phyloP scores from a whole-genome alignment of 2,888 invertebrate species.

The Psylliodes chrysocephalus region DNA sequence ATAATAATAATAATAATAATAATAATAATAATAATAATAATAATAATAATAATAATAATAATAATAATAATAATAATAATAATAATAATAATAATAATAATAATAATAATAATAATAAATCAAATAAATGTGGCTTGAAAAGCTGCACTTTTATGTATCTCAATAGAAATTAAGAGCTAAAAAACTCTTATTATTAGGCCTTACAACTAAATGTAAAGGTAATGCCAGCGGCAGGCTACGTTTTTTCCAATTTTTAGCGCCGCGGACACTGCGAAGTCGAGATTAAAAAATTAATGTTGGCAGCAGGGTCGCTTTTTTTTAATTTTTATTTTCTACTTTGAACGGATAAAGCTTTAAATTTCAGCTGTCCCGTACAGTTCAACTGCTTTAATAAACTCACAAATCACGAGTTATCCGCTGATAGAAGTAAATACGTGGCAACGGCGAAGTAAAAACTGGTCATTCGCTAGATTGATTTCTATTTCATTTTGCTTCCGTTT shows the following conservation, averaged over 20 bases:
- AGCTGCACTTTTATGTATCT: no score
- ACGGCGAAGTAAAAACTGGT: slow-evolving; percentile 41
- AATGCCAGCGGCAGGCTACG: not conserved
- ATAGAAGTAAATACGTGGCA: slow-evolving; percentile 43
- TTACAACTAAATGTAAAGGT: no score
- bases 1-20: no score
- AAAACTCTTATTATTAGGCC: no score
- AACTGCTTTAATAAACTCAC: slow-evolving; percentile 45
- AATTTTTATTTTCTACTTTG: slow-evolving; percentile 10
- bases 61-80: no score
- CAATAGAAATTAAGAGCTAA: no score
- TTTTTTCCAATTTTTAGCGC: slow-evolving; percentile 7
- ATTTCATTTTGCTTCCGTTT: slow-evolving; percentile 6
- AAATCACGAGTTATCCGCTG: slow-evolving; percentile 43
- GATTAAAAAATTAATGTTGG: slow-evolving; percentile 12
- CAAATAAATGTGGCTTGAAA: no score
- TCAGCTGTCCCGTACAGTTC: slow-evolving; percentile 42
- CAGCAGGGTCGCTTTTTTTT: slow-evolving; percentile 16
- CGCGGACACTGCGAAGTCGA: not conserved
- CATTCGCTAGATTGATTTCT: slow-evolving; percentile 37
- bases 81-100: no score
- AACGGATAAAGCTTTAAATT: slow-evolving; percentile 42
- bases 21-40: no score
- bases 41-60: no score
- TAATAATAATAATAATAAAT: no score